Evolutionary conservation across 2,888 invertebrate genomes (phyloP), one percentile per base, ranked within the genome.

Genomic region (Erpobdella octoculata): DNA sequence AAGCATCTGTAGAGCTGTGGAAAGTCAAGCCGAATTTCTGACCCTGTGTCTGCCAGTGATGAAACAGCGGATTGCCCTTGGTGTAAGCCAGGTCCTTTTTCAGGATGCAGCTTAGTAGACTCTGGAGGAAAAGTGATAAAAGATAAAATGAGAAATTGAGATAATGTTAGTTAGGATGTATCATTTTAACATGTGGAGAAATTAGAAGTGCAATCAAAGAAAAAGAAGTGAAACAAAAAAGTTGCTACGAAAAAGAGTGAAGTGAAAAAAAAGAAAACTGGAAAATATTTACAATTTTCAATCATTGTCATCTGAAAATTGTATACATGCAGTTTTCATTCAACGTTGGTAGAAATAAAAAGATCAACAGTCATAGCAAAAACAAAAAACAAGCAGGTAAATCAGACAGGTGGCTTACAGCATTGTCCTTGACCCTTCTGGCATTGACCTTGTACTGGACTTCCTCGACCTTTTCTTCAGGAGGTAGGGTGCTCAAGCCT

Each of bases 11-110:
- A 41, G 93, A 93, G 69, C 93, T 92, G 84, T 93, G 93, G 86
- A 96, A 96, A 70, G 94, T 94, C 78, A 96, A 87, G 66, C 95
- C 96, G 86, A 93, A 95, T 77, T 91, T 89, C 85, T 93, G 92
- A 85, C 93, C 92, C 73, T 92, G 94, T 33, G 93, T 93, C 82
- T 90, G 90, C 95, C 95, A 96, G 85, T 95, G 95, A 86, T 95
- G 94, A 87, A 96, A 96, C 62, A 94, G 94, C 41, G 96, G 95
- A 91, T 94, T 95, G 80, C 94, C 93, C 74, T 92, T 93, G 85
- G 93, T 92, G 87, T 95, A 95, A 83, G 92, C 91, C 84, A 95
- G 91, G 85, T 95, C 94, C 83, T 92, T 91, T 85, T 93, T 93
- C 83, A 95, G 91, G 70, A 91, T 90, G 87, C 94, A 95, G 85